Evolutionary conservation across 2,888 invertebrate species (phyloP), one percentile per base, ranked within the genome.

Genomic region (Epicampocera succincta): DNA sequence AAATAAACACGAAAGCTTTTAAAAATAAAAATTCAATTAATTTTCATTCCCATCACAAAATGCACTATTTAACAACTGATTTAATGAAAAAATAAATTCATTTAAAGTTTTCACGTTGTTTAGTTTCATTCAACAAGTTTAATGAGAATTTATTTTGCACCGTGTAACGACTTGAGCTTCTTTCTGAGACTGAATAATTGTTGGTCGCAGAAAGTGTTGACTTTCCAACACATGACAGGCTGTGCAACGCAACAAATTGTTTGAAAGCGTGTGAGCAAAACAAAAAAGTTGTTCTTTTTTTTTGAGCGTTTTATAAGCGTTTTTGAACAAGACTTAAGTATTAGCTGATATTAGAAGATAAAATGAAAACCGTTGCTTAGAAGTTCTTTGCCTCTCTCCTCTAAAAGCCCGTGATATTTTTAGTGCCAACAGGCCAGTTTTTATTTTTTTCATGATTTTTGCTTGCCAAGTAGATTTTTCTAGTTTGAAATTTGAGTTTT

Each of bases 21-120:
- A 38, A 54, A 21, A 54, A 21, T 4, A 5, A 38, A 69, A 42
- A 17, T 25, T 56, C 76, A 69, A 78, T 78, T 74, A 74, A 60
- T 71, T 58, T 82, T 46, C 50, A 65, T 77, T 82, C 77, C 65
- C 65, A 71, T 29, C 74, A 69, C 52, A 69, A 82, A 82, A 82
- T 82, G 77, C 81, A 81, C 81, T 81, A 77, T 81, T 81, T 77
- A 77, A 77, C 81, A 81, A 58, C 42, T 38, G 56, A 81, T 73
- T 73, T 77, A 77, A 77, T 77, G 69, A 77, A 73, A 73, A 69
- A 77, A 77, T 81, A 81, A 33, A 72, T 76, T 80, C 76, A 80
- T 76, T 72, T 65, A 66, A 52, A 42, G 9, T 15, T 15, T 44
- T 72, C 33, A 60, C 12, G 15, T 44, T 74, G 25, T 19, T 29